Evolutionary conservation across 2,113 vertebrate genomes (phyloP), one percentile per base, ranked within the genome.

Genomic region (Cyprinodon brontotheroides): DNA sequence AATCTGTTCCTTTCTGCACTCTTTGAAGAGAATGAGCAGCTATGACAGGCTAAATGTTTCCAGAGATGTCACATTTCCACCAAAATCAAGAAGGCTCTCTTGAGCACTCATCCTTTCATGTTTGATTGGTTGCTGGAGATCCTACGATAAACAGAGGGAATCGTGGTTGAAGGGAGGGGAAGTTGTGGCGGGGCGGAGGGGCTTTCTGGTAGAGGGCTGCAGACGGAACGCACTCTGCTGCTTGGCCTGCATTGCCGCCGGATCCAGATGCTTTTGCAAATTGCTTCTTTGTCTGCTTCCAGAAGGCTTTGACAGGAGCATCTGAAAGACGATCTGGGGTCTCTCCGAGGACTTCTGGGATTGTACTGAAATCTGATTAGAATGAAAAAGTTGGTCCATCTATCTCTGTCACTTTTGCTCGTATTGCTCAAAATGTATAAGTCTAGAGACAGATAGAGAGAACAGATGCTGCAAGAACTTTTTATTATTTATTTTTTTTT

Each of bases 41-140:
- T 91, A 92, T 93, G 93, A 93, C 92, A 91, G 89, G 78, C 88
- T 94, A 95, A 94, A 94, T 87, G 91, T 90, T 94, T 94, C 93
- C 94, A 95, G 94, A 94, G 91, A 94, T 93, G 92, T 93, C 92
- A 95, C 93, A 93, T 94, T 94, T 94, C 92, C 93, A 92, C 91
- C 91, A 87, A 90, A 91, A 91, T 92, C 91, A 91, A 89, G 93
- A 93, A 91, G 92, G 88, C 91, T 93, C 90, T 90, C 75, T 87
- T 78, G 80, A 91, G 92, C 91, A 90, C 92, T 94, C 93, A 88
- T 94, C 86, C 94, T 95, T 95, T 95, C 93, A 95, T 95, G 93
- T 95, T 93, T 94, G 91, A 94, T 95, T 93, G 92, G 91, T 91
- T 92, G 93, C 91, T 94, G 89, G 92, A 93, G 93, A 95, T 93